Percentiles rank a stretch among this genome's conserved stretches.
phyloP scores from a whole-genome alignment of 1,140 invertebrate genomes.

The Trichomalopsis sarcophagae region DNA sequence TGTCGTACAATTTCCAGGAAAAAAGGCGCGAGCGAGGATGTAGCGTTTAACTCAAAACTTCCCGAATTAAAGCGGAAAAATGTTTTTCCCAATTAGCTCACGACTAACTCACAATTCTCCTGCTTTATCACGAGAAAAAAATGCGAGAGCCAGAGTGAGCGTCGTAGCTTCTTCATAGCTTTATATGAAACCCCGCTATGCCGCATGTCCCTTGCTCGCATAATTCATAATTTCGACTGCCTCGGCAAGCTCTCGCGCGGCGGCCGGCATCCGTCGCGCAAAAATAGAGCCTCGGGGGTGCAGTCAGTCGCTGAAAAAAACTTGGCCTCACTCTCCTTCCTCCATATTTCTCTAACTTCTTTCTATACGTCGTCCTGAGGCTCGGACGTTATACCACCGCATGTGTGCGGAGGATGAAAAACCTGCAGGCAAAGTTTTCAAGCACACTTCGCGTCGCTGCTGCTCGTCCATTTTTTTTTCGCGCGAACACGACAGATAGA shows the following conservation, averaged over 20 bases:
- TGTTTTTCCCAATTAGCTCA: not conserved
- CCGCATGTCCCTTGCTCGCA: not conserved
- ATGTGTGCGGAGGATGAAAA: not conserved
- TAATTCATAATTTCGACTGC: slow-evolving; percentile 10
- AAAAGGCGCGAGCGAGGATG: not conserved
- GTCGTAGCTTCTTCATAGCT: too few species aligned
- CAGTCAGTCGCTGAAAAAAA: slow-evolving; percentile 4
- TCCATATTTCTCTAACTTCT: slow-evolving; percentile 5
- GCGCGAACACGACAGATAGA: too few species aligned
- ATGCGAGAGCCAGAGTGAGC: not conserved
- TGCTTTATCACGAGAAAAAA: not conserved
- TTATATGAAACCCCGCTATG: too few species aligned
- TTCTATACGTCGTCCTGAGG: not conserved
- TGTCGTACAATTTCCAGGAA: not conserved
- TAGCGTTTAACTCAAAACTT: not conserved
- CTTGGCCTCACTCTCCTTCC: not conserved
- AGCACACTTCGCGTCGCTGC: not conserved
- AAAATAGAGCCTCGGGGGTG: slow-evolving; percentile 6
- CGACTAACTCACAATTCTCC: not conserved
- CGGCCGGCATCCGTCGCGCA: not conserved
- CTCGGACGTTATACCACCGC: not conserved
- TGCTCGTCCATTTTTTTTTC: too few species aligned
- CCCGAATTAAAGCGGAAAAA: not conserved
- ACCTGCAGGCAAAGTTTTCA: not conserved
- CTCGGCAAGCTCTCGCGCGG: not conserved